These are phyloP conservation scores for Scartelaos histophorus DNA, from an alignment of 2,113 vertebrate genomes.

Conservation along the genomic window DNA sequence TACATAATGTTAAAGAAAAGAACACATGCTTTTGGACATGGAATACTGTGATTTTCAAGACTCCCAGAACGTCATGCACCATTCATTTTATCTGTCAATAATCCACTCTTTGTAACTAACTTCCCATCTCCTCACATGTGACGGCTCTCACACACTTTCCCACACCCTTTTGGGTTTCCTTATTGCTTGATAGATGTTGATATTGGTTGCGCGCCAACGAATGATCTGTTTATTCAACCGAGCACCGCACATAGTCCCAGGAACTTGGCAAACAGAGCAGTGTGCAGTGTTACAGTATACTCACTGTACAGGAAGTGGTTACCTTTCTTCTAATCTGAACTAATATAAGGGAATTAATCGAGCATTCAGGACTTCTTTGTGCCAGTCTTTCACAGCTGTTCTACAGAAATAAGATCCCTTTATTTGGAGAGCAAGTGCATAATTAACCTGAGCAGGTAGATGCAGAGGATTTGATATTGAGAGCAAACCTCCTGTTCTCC, in stretches of 20 bases:
- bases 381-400: not conserved
- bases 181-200: constrained; percentile 49
- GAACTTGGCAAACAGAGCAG: constrained; percentile 2
- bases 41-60: too few species aligned
- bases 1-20: not conserved
- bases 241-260: constrained; percentile 10
- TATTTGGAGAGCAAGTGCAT: not conserved
- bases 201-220: constrained; percentile 44
- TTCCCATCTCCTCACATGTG: not conserved
- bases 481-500: constrained; percentile 17
- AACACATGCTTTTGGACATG: too few species aligned
- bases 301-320: constrained; percentile 7
- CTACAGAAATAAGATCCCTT: not conserved
- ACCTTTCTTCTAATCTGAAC: not conserved
- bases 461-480: not conserved
- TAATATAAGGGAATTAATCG: not conserved
- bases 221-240: constrained; percentile 30
- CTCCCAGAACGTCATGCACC: too few species aligned
- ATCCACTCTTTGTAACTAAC: not conserved
- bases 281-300: not conserved
- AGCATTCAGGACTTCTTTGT: not conserved
- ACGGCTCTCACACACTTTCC: constrained; percentile 18
- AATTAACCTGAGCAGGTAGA: not conserved
- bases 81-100: not conserved
- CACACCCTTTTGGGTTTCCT: constrained; percentile 44